Conservation (phyloP, 2,888 invertebrate species). For the Lucinisca nassula region DNA sequence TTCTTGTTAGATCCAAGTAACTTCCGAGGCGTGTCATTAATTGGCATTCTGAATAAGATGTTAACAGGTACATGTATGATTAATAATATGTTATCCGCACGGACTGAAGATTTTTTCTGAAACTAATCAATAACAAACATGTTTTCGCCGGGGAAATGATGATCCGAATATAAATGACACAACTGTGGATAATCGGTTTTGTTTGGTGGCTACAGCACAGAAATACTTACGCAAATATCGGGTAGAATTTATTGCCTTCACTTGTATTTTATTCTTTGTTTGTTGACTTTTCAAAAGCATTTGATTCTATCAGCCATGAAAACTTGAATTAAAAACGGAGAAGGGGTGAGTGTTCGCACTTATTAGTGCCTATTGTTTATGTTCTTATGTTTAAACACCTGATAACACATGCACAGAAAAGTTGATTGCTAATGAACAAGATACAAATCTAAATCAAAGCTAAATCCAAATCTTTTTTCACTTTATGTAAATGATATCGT, state of each 20-base stretch:
- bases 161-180: too few relatives aligned
- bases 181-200: neutral
- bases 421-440: neutral
- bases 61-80: constrained; percentile 4
- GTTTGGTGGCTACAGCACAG: neutral
- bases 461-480: too few relatives aligned
- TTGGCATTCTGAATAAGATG: neutral
- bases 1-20: neutral
- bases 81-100: neutral
- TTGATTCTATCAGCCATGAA: neutral
- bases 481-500: too few relatives aligned
- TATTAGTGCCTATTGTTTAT: neutral
- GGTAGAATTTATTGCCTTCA: too few relatives aligned
- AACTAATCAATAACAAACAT: neutral
- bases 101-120: neutral
- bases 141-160: neutral
- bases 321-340: neutral
- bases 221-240: neutral
- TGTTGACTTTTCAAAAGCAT: constrained; percentile 2
- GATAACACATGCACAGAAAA: neutral
- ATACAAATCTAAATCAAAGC: neutral
- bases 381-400: neutral
- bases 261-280: neutral
- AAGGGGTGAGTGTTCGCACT: neutral
- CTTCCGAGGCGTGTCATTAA: neutral